Percentiles rank a stretch among this genome's conserved stretches.
Evolutionary conservation across 2,888 invertebrate genomes (phyloP).

Genomic region (Encarsia formosa): DNA sequence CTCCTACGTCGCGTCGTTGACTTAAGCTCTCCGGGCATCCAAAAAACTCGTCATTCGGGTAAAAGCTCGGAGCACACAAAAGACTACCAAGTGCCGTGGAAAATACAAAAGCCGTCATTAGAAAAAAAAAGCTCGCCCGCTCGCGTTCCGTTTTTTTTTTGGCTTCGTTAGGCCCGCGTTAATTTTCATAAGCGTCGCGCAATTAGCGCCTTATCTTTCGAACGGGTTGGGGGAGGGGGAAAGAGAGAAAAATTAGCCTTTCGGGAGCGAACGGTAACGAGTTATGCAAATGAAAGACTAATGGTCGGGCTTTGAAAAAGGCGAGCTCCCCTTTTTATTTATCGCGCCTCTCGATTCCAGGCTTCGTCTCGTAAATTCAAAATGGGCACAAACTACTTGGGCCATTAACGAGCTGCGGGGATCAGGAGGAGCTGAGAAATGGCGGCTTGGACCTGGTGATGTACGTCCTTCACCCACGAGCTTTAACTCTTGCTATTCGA

Average conservation of each 20-base stretch:
- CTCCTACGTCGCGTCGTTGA: not conserved
- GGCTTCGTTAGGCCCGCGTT: no score
- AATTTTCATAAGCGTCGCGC: not conserved
- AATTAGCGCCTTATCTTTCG: not conserved
- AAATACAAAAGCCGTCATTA: not conserved
- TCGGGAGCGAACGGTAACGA: constrained; percentile 14
- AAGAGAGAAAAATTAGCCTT: not conserved
- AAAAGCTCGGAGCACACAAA: not conserved
- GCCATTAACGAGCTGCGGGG: not conserved
- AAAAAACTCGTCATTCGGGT: not conserved
- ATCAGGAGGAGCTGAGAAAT: no score
- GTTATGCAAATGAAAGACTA: constrained; percentile 35
- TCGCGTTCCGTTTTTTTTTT: no score
- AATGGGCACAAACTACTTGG: not conserved
- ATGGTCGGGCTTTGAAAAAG: constrained; percentile 20
- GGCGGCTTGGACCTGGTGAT: no score
- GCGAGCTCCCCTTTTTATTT: not conserved
- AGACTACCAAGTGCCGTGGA: no score
- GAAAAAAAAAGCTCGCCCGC: not conserved
- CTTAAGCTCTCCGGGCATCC: not conserved
- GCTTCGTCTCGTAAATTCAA: constrained; percentile 1
- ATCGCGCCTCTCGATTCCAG: not conserved
- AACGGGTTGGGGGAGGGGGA: not conserved
- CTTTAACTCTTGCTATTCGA: no score
- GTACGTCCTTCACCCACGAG: no score